Evolutionary conservation across 2,797 vertebrate genomes (phyloP), one percentile per base, ranked within the genome.

Genomic region (Enteromius unitaeniatus): DNA sequence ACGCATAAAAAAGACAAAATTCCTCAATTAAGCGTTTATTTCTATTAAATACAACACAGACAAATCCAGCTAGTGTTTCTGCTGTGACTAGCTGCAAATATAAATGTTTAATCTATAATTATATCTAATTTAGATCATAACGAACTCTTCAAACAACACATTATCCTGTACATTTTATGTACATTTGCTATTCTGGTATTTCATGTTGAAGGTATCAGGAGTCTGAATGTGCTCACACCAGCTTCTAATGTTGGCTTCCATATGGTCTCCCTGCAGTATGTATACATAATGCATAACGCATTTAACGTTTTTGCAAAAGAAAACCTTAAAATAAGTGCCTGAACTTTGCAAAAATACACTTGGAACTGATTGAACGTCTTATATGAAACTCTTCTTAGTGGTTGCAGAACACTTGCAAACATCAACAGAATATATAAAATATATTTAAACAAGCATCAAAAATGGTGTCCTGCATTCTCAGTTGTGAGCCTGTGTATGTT

Each of bases 111-210:
- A 62, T 49, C 79, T 73, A 73, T 37, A 51, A 37, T 75, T 55
- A 31, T 76, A 74, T 81, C 79, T 74, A 81, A 81, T 81, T 81
- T 81, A 81, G 79, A 81, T 81, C 17, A 62, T 62, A 73, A 42
- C 67, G 14, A 64, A 74, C 55, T 51, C 42, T 37, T 42, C 15
- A 79, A 74, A 49, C 68, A 70, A 81, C 69, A 74, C 26, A 62
- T 62, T 64, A 11, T 64, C 40, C 68, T 81, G 79, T 81, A 81
- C 79, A 81, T 31, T 15, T 31, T 70, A 26, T 9, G 40, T 72
- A 72, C 68, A 73, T 62, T 40, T 77, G 37, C 4, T 23, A 13
- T 70, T 58, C 19, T 34, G 79, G 60, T 31, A 55, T 26, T 69
- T n/a, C 31, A 37, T 8, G 17, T 72, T 81, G 11, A 69, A 55